Percentiles rank a stretch among this genome's conserved stretches.
phyloP scores from a whole-genome alignment of 1,140 invertebrate genomes.

The Drosophila athabasca region DNA sequence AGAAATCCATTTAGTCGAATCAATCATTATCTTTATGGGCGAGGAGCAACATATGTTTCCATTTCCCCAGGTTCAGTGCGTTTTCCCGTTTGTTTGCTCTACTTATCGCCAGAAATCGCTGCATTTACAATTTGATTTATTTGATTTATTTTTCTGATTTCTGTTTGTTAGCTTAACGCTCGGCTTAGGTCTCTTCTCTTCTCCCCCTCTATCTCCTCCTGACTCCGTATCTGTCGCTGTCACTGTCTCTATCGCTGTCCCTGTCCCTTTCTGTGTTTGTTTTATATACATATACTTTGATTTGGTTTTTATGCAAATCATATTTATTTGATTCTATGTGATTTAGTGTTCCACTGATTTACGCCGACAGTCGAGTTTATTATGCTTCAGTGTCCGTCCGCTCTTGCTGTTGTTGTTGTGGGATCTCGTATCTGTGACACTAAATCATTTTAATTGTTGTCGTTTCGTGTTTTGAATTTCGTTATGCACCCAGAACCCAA shows the following conservation, averaged over 20 bases:
- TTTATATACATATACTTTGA: slow-evolving; percentile 45
- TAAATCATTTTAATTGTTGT: slow-evolving; percentile 82
- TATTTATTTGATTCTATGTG: slow-evolving; percentile 77
- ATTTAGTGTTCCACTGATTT: slow-evolving; percentile 75
- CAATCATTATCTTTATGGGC: slow-evolving; percentile 75
- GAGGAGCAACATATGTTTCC: slow-evolving; percentile 57
- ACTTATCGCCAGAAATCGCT: slow-evolving; percentile 51
- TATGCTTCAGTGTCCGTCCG: slow-evolving; percentile 49
- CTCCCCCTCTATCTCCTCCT: background rate
- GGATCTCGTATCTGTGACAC: slow-evolving; percentile 59
- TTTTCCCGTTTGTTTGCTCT: slow-evolving; percentile 20
- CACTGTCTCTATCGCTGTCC: too few species aligned
- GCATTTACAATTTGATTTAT: slow-evolving; percentile 71
- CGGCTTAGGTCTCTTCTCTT: slow-evolving; percentile 16
- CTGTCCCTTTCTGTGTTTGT: slow-evolving; percentile 4
- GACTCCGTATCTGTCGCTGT: too few species aligned
- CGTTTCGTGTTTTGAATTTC: slow-evolving; percentile 73
- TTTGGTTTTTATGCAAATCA: slow-evolving; percentile 80
- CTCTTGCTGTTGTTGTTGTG: slow-evolving; percentile 25
- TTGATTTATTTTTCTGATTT: slow-evolving; percentile 36
- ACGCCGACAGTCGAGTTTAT: slow-evolving; percentile 74
- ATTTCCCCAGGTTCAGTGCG: slow-evolving; percentile 18
- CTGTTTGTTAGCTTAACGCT: slow-evolving; percentile 30
- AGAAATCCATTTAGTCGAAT: slow-evolving; percentile 55
- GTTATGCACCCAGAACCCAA: slow-evolving; percentile 3